A percentile compares a stretch with the other conserved stretches of the same genome.
Evolutionary conservation across 92 coral and sea anemone genomes (phyloP).

Genomic region (Zoanthus gigantus): DNA sequence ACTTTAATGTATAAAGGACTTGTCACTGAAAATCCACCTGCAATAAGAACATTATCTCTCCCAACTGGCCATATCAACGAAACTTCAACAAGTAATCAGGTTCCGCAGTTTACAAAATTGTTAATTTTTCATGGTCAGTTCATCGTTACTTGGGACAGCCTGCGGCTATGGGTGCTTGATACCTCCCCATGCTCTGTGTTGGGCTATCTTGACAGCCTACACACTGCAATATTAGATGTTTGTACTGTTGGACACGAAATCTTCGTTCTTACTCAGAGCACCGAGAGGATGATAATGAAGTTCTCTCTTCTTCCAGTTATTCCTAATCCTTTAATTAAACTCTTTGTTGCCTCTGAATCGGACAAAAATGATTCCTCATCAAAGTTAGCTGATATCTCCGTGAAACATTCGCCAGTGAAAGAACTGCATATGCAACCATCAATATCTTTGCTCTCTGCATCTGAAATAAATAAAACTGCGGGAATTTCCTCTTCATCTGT

Average conservation of each 20-base stretch:
- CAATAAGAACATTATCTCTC: slow-evolving; percentile 72
- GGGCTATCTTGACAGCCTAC: slow-evolving; percentile 78
- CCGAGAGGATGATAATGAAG: slow-evolving; percentile 73
- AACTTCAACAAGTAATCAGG: slow-evolving; percentile 54
- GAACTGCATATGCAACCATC: background rate
- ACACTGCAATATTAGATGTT: slow-evolving; percentile 84
- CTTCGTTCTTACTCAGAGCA: slow-evolving; percentile 77
- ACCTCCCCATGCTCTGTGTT: slow-evolving; percentile 83
- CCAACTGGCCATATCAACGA: slow-evolving; percentile 45
- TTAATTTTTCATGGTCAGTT: slow-evolving; percentile 83
- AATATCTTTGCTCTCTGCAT: background rate
- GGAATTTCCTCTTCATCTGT: background rate
- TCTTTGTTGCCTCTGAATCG: slow-evolving; percentile 43
- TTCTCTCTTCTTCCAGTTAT: slow-evolving; percentile 78
- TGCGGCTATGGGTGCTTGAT: slow-evolving; percentile 91
- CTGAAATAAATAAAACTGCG: background rate
- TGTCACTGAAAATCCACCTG: slow-evolving; percentile 85
- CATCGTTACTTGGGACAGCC: slow-evolving; percentile 88
- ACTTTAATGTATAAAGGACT: slow-evolving; percentile 93
- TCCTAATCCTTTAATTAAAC: slow-evolving; percentile 76
- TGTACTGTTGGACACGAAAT: slow-evolving; percentile 92
- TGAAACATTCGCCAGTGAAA: background rate
- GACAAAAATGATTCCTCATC: slow-evolving; percentile 26
- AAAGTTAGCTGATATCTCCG: background rate
- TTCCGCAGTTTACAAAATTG: slow-evolving; percentile 78